phyloP scores from a whole-genome alignment of 37 sponge, comb jelly and placozoan species.

The Ianthella basta region DNA sequence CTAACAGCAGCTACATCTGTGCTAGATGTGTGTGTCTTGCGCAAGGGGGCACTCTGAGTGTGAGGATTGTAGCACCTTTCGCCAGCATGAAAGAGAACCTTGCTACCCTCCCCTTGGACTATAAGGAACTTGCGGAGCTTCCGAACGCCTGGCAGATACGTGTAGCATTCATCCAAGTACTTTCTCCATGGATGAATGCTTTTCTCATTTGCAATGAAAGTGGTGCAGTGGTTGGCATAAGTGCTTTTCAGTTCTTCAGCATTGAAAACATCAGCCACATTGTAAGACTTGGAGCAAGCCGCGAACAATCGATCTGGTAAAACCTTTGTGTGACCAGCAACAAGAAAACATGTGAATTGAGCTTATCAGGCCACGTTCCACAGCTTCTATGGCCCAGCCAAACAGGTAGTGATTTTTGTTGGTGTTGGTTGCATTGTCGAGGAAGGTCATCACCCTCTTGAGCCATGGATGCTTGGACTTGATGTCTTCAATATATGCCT shows the following conservation, averaged over 20 bases:
- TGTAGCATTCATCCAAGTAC: neutral
- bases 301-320: slow-evolving; percentile 53
- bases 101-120: too few species aligned
- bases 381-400: slow-evolving; percentile 44
- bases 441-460: slow-evolving; percentile 42
- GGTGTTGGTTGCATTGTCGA: slow-evolving; percentile 50
- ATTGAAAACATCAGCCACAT: slow-evolving; percentile 41
- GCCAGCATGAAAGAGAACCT: too few species aligned
- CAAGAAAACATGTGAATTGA: slow-evolving; percentile 36
- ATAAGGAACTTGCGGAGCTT: slow-evolving; percentile 41
- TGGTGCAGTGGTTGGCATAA: neutral
- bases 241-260: slow-evolving; percentile 18
- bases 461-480: slow-evolving; percentile 31
- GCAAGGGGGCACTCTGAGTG: too few species aligned
- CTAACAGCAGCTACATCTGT: too few species aligned
- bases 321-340: slow-evolving; percentile 66
- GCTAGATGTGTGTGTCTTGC: neutral
- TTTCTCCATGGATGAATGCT: too few species aligned
- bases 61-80: too few species aligned
- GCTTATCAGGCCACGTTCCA: neutral
- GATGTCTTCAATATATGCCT: slow-evolving; percentile 6
- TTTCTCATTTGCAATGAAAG: neutral
- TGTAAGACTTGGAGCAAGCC: slow-evolving; percentile 16
- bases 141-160: slow-evolving; percentile 32
- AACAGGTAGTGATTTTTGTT: slow-evolving; percentile 51